Conservation (phyloP, 2,888 invertebrate species). For the Bombylius discolor region DNA sequence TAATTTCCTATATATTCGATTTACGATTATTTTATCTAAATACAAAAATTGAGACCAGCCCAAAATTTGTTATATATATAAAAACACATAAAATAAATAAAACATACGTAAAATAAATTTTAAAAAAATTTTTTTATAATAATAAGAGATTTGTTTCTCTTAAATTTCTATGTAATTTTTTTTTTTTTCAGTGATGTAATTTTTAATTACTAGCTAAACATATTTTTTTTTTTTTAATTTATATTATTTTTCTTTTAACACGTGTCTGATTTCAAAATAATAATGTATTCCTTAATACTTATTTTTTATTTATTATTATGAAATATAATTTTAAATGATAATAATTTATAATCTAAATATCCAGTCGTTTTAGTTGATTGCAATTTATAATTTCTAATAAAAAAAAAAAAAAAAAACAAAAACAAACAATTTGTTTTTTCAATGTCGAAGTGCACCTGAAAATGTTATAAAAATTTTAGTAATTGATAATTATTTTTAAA, state of each 20-base stretch:
- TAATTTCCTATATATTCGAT: too few relatives aligned
- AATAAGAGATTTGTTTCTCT: too few relatives aligned
- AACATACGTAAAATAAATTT: background rate
- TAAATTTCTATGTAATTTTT: too few relatives aligned
- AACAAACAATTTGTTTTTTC: background rate
- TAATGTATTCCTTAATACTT: too few relatives aligned
- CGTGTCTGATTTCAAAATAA: too few relatives aligned
- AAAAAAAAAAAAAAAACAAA: too few relatives aligned
- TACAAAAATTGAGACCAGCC: conserved; percentile 5
- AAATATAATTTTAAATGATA: background rate
- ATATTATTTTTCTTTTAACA: too few relatives aligned
- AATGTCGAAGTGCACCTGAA: conserved; percentile 11
- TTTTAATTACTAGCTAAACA: too few relatives aligned
- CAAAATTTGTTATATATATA: conserved; percentile 1
- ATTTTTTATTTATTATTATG: background rate
- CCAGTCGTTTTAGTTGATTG: conserved; percentile 7
- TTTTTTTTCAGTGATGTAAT: too few relatives aligned
- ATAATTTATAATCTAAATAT: conserved; percentile 1
- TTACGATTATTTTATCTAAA: too few relatives aligned
- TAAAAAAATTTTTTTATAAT: background rate
- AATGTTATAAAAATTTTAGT: background rate
- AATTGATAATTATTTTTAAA: background rate
- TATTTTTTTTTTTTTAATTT: too few relatives aligned
- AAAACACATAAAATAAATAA: background rate
- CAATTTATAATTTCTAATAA: background rate